Conservation (phyloP, 2,888 invertebrate genomes). For the Synanthedon myopaeformis region DNA sequence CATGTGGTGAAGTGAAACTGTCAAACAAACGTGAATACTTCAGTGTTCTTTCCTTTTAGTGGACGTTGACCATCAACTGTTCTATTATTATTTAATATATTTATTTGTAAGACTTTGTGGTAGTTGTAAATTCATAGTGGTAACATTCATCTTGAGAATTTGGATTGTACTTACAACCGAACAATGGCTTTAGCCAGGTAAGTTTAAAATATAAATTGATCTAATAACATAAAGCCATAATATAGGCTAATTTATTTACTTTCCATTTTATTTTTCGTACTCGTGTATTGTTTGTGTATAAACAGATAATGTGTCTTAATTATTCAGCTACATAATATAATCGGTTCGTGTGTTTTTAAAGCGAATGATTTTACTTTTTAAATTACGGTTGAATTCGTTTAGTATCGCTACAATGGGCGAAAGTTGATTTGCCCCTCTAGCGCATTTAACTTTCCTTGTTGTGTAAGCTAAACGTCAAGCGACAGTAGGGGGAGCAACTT, state of each 20-base stretch:
- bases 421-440: constrained; percentile 56
- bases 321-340: too few species aligned
- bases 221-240: neutral
- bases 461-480: constrained; percentile 54
- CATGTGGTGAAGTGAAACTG: constrained; percentile 70
- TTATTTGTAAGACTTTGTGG: constrained; percentile 27
- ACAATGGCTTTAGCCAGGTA: constrained; percentile 71
- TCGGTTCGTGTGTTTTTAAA: too few species aligned
- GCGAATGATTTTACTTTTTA: neutral
- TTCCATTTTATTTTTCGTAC: too few species aligned
- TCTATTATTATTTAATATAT: constrained; percentile 13
- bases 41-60: constrained; percentile 43
- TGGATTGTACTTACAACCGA: constrained; percentile 62
- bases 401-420: constrained; percentile 55
- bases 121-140: constrained; percentile 57
- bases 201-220: constrained; percentile 23
- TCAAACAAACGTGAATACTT: constrained; percentile 46
- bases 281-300: too few species aligned
- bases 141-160: constrained; percentile 57
- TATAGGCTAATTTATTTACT: too few species aligned
- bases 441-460: constrained; percentile 66
- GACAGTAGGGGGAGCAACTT: constrained; percentile 59
- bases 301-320: too few species aligned
- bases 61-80: constrained; percentile 20
- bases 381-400: constrained; percentile 16